Conservation (phyloP, 1,140 invertebrate genomes). For the Euura lappo region DNA sequence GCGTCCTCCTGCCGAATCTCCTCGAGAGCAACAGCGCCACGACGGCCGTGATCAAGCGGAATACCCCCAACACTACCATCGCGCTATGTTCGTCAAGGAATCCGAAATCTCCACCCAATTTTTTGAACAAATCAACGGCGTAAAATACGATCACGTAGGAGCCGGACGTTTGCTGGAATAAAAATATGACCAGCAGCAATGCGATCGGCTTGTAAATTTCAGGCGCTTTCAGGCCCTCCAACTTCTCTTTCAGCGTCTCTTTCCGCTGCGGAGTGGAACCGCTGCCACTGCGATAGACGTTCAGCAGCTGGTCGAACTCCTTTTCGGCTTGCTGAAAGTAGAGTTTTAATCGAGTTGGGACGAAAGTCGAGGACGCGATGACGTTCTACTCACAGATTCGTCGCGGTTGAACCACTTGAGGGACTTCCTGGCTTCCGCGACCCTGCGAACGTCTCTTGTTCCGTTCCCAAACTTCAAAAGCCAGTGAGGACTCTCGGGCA, state of each 20-base stretch:
- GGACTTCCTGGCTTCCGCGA: slow-evolving; percentile 44
- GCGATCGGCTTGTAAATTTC: slow-evolving; percentile 60
- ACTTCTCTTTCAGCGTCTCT: slow-evolving; percentile 28
- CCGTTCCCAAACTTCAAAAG: slow-evolving; percentile 52
- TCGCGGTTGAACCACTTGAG: slow-evolving; percentile 55
- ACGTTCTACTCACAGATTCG: slow-evolving; percentile 23
- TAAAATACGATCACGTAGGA: slow-evolving; percentile 74
- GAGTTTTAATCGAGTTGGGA: too few species aligned
- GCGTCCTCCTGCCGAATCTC: slow-evolving; percentile 58
- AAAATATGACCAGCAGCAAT: slow-evolving; percentile 60
- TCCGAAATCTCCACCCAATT: slow-evolving; percentile 56
- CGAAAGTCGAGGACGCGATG: not conserved
- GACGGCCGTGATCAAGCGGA: slow-evolving; percentile 62
- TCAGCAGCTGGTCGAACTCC: not conserved
- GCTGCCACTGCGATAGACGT: not conserved
- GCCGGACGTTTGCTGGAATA: slow-evolving; percentile 66
- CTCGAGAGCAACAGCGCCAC: slow-evolving; percentile 60
- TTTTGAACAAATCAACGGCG: slow-evolving; percentile 65
- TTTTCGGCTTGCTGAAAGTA: not conserved
- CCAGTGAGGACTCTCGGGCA: slow-evolving; percentile 69
- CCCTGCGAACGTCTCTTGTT: slow-evolving; percentile 41
- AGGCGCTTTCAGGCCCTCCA: slow-evolving; percentile 31
- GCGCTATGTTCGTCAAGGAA: slow-evolving; percentile 56
- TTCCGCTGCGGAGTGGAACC: not conserved
- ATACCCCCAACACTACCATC: slow-evolving; percentile 58